Base-by-base conservation (phyloP, 2,113 vertebrate genomes). In the Xiphorhynchus elegans region DNA sequence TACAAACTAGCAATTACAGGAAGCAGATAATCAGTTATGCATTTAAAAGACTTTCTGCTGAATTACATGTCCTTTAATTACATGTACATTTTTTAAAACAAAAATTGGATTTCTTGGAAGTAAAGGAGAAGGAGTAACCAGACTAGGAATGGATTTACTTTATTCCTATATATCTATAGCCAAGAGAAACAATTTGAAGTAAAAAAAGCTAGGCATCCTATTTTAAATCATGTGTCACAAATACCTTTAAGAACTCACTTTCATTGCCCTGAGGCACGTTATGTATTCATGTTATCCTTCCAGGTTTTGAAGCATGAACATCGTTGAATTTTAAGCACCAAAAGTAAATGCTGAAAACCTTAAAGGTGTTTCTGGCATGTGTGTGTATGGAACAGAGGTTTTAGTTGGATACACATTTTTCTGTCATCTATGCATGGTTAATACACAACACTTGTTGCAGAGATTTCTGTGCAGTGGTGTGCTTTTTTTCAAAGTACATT, bases 1-100 rank as follows among this genome's bases (percentile, higher is more conserved):
- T 94, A 96, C 95, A 95, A 97, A 97, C 92, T 79, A 94, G 84
- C 96, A 97, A 96, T 97, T 97, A 97, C 96, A 97, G 96, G 97
- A 97, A 97, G 88, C 21, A 96, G 96, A 96, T 97, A 96, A 97
- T 97, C 95, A 96, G 96, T 90, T 97, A 92, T 91, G 86, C 95
- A 96, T 97, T 97, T 96, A 79, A 96, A 97, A 96, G 93, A 94
- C 90, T 95, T 96, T 91, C 91, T 95, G 95, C 66, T 95, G 96
- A 95, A 97, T 85, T 96, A 94, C 35, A 2, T 95, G 94, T 92
- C 90, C 96, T 96, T 97, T 96, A 97, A 97, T 97, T 96, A 96
- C 86, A 89, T 79, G 78, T 95, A 89, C 66, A 90, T 90, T 96
- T 96, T 97, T 94, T 77, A 64, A 93, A 89, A 87, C 21, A 72